Evolutionary conservation across 2,888 invertebrate genomes (phyloP).

Genomic region (Apotomis capreana): DNA sequence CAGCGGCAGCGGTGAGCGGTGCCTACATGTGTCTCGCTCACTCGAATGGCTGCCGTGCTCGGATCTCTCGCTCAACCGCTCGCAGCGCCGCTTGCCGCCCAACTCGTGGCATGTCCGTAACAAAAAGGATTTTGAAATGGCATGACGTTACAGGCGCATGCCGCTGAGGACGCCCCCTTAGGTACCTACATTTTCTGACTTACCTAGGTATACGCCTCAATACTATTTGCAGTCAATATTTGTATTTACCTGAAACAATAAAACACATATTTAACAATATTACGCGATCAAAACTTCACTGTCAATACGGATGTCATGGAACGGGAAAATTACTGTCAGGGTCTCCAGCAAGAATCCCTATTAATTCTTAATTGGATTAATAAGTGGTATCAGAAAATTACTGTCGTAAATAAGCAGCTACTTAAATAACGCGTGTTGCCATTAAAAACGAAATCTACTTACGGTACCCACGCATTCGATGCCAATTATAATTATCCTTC

Average conservation of each 20-base stretch:
- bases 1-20: no score
- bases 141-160: no score
- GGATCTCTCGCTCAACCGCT: no score
- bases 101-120: no score
- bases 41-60: no score
- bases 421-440: constrained; percentile 39
- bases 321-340: neutral
- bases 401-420: constrained; percentile 25
- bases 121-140: no score
- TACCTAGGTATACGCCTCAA: no score
- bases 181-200: no score
- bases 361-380: constrained; percentile 29
- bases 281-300: no score
- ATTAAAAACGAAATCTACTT: constrained; percentile 44
- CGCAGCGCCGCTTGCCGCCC: no score
- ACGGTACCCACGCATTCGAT: constrained; percentile 23
- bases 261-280: neutral
- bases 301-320: neutral
- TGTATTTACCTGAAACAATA: constrained; percentile 8
- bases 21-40: no score
- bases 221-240: neutral
- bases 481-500: constrained; percentile 48
- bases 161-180: no score
- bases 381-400: constrained; percentile 26
- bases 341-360: constrained; percentile 4